phyloP scores from a whole-genome alignment of 2,888 invertebrate genomes.

The Lymantria dispar region DNA sequence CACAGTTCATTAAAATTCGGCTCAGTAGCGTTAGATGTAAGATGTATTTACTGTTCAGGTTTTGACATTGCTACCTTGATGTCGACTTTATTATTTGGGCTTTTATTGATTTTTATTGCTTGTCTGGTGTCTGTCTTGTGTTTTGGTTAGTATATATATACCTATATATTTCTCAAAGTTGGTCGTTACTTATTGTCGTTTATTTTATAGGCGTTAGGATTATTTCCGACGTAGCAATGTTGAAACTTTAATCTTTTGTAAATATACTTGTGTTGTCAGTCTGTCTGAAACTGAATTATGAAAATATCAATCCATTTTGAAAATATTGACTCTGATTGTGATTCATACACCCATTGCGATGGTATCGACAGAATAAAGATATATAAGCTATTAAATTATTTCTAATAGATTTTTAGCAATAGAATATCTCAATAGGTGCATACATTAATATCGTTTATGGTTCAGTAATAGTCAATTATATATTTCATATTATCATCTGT shows the following conservation, averaged over 20 bases:
- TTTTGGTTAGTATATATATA: conserved; percentile 29
- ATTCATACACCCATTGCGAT: neutral
- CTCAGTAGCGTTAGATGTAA: conserved; percentile 67
- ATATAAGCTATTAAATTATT: neutral
- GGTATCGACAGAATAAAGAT: neutral
- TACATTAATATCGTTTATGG: conserved; percentile 53
- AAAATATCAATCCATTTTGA: too few relatives aligned
- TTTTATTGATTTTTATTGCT: conserved; percentile 36
- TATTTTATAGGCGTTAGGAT: conserved; percentile 24
- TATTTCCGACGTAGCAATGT: conserved; percentile 68
- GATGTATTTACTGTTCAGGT: conserved; percentile 57
- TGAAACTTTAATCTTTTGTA: conserved; percentile 61
- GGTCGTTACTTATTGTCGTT: conserved; percentile 41
- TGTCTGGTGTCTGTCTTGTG: conserved; percentile 30
- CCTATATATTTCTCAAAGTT: conserved; percentile 73
- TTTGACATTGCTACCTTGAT: conserved; percentile 75
- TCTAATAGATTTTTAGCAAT: neutral
- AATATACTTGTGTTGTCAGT: conserved; percentile 68
- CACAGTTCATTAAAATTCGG: conserved; percentile 62
- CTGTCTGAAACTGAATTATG: conserved; percentile 19
- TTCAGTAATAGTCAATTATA: conserved; percentile 69
- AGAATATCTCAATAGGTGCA: conserved; percentile 42
- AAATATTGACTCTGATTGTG: too few relatives aligned
- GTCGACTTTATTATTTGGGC: conserved; percentile 18
- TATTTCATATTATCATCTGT: conserved; percentile 44